phyloP scores from a whole-genome alignment of 2,113 vertebrate genomes.

The Nansenia antarctica region DNA sequence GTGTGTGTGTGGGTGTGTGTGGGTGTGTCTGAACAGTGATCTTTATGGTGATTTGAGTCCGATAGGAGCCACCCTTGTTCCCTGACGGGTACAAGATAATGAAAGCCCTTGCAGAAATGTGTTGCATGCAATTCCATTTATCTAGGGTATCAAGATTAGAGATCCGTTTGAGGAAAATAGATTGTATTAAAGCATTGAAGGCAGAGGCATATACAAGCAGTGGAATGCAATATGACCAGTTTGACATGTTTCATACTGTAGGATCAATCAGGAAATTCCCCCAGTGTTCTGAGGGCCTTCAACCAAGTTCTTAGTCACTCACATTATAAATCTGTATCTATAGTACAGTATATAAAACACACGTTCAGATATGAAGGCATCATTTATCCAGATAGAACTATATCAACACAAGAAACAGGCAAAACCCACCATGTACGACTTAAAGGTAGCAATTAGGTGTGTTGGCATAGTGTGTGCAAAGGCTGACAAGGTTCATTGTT shows the following conservation, averaged over 20 bases:
- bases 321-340: no score
- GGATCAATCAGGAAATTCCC: neutral
- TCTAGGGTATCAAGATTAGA: neutral
- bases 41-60: neutral
- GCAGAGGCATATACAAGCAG: neutral
- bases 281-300: neutral
- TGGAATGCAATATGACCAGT: neutral
- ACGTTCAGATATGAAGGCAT: neutral
- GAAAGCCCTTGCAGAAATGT: neutral
- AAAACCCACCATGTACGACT: neutral
- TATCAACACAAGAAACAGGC: neutral
- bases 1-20: neutral
- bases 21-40: neutral
- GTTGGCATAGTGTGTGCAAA: constrained; percentile 28
- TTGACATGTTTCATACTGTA: neutral
- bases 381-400: neutral
- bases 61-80: neutral
- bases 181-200: neutral
- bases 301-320: neutral
- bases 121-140: neutral
- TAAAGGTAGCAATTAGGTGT: constrained; percentile 2
- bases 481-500: constrained; percentile 21
- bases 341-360: no score
- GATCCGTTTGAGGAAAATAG: neutral
- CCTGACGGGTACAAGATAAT: neutral